phyloP scores from a whole-genome alignment of 2,113 vertebrate genomes.

The Sciurus niger region DNA sequence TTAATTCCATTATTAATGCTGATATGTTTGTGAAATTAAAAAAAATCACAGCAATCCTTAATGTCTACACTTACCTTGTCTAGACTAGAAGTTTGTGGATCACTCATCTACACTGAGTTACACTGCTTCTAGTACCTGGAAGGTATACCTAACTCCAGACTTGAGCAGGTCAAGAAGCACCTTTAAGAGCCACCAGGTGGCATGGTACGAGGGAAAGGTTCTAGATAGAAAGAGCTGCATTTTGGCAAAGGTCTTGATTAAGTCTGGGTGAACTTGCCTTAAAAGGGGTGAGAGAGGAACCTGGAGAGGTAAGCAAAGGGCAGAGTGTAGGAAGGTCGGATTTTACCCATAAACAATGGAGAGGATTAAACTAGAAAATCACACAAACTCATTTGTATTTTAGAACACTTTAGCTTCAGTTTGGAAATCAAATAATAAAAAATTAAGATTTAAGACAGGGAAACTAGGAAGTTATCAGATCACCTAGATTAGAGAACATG shows the following conservation, averaged over 20 bases:
- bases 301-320: neutral
- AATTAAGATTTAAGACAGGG: neutral
- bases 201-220: neutral
- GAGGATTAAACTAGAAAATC: neutral
- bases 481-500: neutral
- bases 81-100: neutral
- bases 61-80: neutral
- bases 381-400: neutral
- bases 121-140: neutral
- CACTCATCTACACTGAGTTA: neutral
- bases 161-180: neutral
- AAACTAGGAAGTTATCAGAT: neutral
- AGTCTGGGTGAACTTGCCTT: neutral
- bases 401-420: neutral
- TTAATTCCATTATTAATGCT: neutral
- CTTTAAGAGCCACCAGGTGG: neutral
- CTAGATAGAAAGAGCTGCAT: neutral
- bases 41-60: neutral
- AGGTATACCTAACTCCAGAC: neutral
- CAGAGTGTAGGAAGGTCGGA: neutral
- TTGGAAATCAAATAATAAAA: neutral
- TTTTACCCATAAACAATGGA: neutral
- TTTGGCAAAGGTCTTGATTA: neutral
- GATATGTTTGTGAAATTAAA: constrained; percentile 6
- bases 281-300: neutral